Conservation (phyloP, 2,797 vertebrate species). For the Apodemus agrarius region DNA sequence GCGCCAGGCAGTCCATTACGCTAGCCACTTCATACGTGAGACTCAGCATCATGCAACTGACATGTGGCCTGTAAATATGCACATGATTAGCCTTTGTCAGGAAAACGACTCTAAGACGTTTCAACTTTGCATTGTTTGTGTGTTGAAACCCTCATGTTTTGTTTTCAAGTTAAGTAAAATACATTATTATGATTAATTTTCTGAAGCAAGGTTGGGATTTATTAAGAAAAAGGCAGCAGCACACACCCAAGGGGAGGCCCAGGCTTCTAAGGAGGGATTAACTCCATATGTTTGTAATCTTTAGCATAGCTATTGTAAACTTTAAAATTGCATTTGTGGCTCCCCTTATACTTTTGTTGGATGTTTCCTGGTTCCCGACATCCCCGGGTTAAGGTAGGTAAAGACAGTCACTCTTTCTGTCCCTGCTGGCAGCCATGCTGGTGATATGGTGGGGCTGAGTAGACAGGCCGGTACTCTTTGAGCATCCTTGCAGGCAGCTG, state of each 20-base stretch:
- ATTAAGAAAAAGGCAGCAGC: background rate
- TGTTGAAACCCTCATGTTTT: constrained; percentile 3
- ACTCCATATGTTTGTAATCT: background rate
- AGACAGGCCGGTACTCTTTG: background rate
- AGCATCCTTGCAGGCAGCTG: background rate
- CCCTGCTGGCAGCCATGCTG: background rate
- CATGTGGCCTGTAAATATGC: background rate
- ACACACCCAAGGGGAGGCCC: background rate
- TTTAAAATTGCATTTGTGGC: background rate
- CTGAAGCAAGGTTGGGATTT: background rate
- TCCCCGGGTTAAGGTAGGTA: background rate
- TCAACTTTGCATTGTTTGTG: background rate
- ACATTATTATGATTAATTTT: constrained; percentile 23
- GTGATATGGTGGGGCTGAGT: background rate
- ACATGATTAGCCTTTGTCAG: background rate
- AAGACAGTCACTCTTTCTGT: background rate
- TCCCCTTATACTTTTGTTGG: background rate
- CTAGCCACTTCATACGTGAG: background rate
- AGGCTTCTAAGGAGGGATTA: background rate
- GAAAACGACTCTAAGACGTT: background rate
- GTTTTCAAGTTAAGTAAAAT: background rate
- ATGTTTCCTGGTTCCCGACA: background rate
- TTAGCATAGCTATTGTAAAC: background rate
- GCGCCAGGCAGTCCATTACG: background rate
- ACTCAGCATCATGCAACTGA: background rate